Evolutionary conservation across 2,888 invertebrate genomes (phyloP).

Genomic region (Aphodius granarius): DNA sequence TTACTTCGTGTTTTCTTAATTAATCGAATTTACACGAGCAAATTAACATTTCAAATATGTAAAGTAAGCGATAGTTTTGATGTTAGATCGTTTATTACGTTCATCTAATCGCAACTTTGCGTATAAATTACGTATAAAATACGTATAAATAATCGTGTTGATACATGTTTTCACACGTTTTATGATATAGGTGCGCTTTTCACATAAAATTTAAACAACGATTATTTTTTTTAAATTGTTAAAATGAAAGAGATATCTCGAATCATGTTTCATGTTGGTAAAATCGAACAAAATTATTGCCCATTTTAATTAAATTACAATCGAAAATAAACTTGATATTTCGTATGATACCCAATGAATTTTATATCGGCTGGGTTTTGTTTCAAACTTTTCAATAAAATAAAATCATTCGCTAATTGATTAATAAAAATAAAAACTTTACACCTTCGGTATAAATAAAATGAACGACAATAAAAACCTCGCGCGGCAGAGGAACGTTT

Average conservation of each 20-base stretch:
- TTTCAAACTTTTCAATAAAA: no score
- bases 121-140: neutral
- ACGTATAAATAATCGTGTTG: neutral
- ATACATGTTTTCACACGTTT: neutral
- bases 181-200: neutral
- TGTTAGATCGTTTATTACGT: neutral
- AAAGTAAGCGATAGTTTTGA: neutral
- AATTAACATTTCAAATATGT: neutral
- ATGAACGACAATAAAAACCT: neutral
- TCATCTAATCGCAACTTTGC: neutral
- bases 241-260: no score
- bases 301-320: neutral
- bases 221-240: neutral
- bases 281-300: neutral
- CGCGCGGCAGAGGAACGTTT: neutral
- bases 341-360: no score
- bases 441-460: neutral
- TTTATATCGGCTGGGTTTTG: no score
- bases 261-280: neutral
- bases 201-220: neutral
- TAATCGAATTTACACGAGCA: neutral
- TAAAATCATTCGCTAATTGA: neutral
- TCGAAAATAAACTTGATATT: neutral
- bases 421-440: neutral
- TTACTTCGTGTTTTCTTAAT: neutral